Evolutionary conservation across 2,888 invertebrate genomes (phyloP), one percentile per base, ranked within the genome.

Genomic region (Limenitis camilla): DNA sequence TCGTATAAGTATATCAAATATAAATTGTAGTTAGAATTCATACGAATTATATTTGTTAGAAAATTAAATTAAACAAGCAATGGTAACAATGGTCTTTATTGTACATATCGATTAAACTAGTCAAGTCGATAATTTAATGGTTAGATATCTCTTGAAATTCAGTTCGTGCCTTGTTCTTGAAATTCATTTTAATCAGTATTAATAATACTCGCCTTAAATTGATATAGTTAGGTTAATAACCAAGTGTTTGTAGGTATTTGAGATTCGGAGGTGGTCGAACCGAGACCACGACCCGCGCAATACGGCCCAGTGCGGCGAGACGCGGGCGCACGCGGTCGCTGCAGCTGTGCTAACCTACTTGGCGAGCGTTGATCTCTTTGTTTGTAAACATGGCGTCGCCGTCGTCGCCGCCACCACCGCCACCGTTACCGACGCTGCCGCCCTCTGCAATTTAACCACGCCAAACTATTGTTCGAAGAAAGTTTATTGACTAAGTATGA

Each of bases 281-380:
- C 54, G 61, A 63, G 74, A 82, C 85, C 85, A 77, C 84, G 84
- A 85, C 85, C 86, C 76, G 84, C 86, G 77, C 85, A 85, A 85
- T 70, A 82, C 69, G 63, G 56, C 69, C 71, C 72, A 65, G 58
- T 69, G 69, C 72, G 65, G 67, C 61, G 69, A 72, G 65, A 67
- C 61, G 66, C 63, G 57, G 59, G 61, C 61, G 65, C 63, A 57
- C 61, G 58, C 58, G 72, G 73, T 67, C 69, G 67, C 64, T 66
- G 73, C 64, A 65, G 73, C 74, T 74, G 78, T 71, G 76, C 63
- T 85, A 84, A 85, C 88, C 87, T 86, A 88, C 85, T 86, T 88
- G 70, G 73, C 75, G 88, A 74, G 68, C 88, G 72, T 88, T 88
- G 87, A 82, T 88, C 88, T 85, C 78, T 80, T 86, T 88, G 88